phyloP scores from a whole-genome alignment of 2,113 vertebrate species.

The Gobio gobio region DNA sequence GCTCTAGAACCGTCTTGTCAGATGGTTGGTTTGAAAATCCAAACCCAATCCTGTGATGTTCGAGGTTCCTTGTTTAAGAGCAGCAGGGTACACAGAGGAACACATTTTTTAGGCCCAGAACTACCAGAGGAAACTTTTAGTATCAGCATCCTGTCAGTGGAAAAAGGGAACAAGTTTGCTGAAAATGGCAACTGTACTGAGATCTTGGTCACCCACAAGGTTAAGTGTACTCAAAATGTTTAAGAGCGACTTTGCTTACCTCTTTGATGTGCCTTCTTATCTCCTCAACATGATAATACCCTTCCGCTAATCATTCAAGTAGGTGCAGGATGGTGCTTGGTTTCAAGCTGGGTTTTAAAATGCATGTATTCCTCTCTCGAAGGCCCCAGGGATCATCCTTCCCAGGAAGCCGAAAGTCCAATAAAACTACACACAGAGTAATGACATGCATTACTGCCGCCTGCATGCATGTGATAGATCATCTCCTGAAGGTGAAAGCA shows the following conservation, averaged over 20 bases:
- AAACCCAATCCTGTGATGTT: background rate
- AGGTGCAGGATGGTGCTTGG: constrained; percentile 42
- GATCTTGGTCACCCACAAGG: background rate
- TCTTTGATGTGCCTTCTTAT: constrained; percentile 13
- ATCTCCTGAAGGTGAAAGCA: constrained; percentile 60
- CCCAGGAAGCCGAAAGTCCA: constrained; percentile 47
- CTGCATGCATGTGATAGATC: constrained; percentile 57
- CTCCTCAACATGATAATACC: background rate
- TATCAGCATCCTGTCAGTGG: too few species aligned
- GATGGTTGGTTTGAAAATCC: background rate
- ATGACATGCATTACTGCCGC: constrained; percentile 68
- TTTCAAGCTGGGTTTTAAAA: constrained; percentile 63
- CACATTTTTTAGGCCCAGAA: background rate
- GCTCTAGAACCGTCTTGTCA: background rate
- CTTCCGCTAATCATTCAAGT: background rate
- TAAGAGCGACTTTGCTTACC: background rate
- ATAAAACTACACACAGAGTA: constrained; percentile 64
- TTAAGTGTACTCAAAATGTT: background rate
- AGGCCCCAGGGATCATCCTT: constrained; percentile 50
- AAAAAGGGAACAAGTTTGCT: background rate
- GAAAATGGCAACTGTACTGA: background rate
- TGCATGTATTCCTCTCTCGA: constrained; percentile 56
- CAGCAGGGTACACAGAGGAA: background rate
- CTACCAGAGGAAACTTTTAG: background rate
- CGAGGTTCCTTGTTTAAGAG: background rate